phyloP scores from a whole-genome alignment of 2,888 invertebrate species.

The Siphonodentalium dalli region DNA sequence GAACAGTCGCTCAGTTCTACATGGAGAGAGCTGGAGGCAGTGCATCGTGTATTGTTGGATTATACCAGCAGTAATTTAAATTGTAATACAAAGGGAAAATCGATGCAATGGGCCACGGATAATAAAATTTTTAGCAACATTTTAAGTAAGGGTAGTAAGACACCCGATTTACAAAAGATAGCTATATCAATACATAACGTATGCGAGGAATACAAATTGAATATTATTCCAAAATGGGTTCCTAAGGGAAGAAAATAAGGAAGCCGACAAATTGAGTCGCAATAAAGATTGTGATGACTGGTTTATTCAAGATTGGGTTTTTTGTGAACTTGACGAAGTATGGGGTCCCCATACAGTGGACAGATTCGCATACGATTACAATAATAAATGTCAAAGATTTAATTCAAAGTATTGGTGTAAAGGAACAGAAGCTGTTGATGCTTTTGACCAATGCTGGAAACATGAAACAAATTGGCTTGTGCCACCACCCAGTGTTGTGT shows the following conservation, averaged over 20 bases:
- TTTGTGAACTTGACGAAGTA: background rate
- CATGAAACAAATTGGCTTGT: slow-evolving; percentile 14
- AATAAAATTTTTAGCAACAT: too few species aligned
- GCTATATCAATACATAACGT: background rate
- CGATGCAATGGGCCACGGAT: too few species aligned
- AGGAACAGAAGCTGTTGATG: slow-evolving; percentile 9
- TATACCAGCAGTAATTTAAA: too few species aligned
- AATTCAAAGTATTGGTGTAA: slow-evolving; percentile 9
- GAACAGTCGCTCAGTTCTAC: too few species aligned
- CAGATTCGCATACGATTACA: slow-evolving; percentile 15
- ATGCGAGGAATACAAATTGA: background rate
- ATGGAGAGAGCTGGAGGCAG: too few species aligned
- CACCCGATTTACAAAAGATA: slow-evolving; percentile 7
- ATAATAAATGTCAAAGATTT: slow-evolving; percentile 8
- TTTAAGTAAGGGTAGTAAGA: too few species aligned
- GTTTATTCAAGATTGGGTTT: background rate
- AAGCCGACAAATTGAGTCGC: slow-evolving; percentile 5
- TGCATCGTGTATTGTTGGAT: too few species aligned
- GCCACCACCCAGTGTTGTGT: slow-evolving; percentile 5
- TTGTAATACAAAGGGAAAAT: too few species aligned
- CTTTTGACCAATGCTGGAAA: slow-evolving; percentile 1
- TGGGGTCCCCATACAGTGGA: slow-evolving; percentile 7
- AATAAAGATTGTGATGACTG: slow-evolving; percentile 6
- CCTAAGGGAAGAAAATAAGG: slow-evolving; percentile 1
- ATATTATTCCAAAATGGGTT: slow-evolving; percentile 4